A percentile compares a stretch with the other conserved stretches of the same genome.
phyloP scores from a whole-genome alignment of 23 tunicate species.

The Diplosoma virens region DNA sequence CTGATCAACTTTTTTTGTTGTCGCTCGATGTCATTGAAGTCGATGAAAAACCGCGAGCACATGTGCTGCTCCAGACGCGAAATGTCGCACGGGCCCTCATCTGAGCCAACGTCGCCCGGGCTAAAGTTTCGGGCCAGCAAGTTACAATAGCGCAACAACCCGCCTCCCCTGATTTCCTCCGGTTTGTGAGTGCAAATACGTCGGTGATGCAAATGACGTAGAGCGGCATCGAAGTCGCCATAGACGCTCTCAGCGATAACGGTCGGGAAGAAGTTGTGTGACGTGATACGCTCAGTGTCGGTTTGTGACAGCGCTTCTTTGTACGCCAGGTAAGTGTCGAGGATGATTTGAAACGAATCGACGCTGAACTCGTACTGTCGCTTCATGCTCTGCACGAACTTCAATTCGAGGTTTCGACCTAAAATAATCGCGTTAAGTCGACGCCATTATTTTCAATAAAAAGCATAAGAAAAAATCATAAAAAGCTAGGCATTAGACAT shows the following conservation, averaged over 20 bases:
- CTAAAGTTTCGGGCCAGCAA: slow-evolving; percentile 76
- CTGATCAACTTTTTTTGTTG: slow-evolving; percentile 78
- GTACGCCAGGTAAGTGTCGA: slow-evolving; percentile 65
- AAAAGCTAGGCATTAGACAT: background rate
- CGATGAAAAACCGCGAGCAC: slow-evolving; percentile 99
- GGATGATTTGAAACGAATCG: slow-evolving; percentile 84
- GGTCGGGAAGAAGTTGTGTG: slow-evolving; percentile 64
- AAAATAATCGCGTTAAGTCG: no score
- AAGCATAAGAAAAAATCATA: no score
- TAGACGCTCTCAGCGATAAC: slow-evolving; percentile 93
- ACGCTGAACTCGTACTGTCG: slow-evolving; percentile 97
- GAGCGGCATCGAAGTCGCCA: slow-evolving; percentile 78
- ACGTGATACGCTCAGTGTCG: slow-evolving; percentile 1
- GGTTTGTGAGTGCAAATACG: slow-evolving; percentile 91
- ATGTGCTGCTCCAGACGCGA: slow-evolving; percentile 72
- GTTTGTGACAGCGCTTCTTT: slow-evolving; percentile 10
- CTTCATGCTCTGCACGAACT: slow-evolving; percentile 89
- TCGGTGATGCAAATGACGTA: slow-evolving; percentile 70
- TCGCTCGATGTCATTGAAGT: slow-evolving; percentile 79
- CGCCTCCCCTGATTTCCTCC: slow-evolving; percentile 99
- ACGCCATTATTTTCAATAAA: no score
- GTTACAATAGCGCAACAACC: slow-evolving; percentile 95
- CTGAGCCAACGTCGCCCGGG: slow-evolving; percentile 54
- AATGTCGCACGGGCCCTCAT: slow-evolving; percentile 7
- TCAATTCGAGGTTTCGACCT: slow-evolving; percentile 94